Evolutionary conservation across 2,113 vertebrate species (phyloP).

Genomic region (Epinephelus cyanopodus): DNA sequence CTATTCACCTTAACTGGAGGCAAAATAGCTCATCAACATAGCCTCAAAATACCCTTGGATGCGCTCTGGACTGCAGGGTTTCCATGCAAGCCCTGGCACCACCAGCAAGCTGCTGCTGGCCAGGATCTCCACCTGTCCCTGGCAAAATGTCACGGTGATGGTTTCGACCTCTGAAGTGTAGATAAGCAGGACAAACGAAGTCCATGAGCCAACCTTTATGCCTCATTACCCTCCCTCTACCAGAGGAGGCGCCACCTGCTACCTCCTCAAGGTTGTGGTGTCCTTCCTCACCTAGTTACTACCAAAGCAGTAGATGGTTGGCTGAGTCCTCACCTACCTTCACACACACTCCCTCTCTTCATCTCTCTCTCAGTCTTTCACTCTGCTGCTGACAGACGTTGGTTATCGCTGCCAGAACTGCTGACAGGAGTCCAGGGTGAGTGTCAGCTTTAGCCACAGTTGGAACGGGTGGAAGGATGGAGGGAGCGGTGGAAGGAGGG

Average conservation of each 20-base stretch:
- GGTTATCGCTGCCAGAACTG: constrained; percentile 65
- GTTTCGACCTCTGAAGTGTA: constrained; percentile 58
- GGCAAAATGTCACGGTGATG: constrained; percentile 29
- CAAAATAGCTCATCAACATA: background rate
- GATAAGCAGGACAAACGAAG: constrained; percentile 57
- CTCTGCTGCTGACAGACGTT: constrained; percentile 59
- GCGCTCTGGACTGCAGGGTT: background rate
- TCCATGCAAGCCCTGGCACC: background rate
- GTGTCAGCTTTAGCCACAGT: constrained; percentile 79
- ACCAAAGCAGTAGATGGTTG: constrained; percentile 54
- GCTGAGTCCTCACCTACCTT: constrained; percentile 25
- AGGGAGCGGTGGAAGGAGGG: constrained; percentile 44
- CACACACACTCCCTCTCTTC: constrained; percentile 20
- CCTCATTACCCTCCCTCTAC: constrained; percentile 64
- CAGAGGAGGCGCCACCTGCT: constrained; percentile 74
- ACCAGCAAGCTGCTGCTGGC: constrained; percentile 7
- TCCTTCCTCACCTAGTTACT: constrained; percentile 46
- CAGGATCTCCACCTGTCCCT: constrained; percentile 39
- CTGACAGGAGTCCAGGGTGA: constrained; percentile 67
- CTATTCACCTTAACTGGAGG: background rate
- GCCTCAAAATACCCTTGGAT: background rate
- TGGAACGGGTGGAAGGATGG: constrained; percentile 61
- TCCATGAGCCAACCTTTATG: constrained; percentile 60
- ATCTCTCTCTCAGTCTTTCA: constrained; percentile 29
- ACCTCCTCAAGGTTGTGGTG: constrained; percentile 64